Evolutionary conservation across 2,888 invertebrate species (phyloP), one percentile per base, ranked within the genome.

Genomic region (Yponomeuta cagnagella): DNA sequence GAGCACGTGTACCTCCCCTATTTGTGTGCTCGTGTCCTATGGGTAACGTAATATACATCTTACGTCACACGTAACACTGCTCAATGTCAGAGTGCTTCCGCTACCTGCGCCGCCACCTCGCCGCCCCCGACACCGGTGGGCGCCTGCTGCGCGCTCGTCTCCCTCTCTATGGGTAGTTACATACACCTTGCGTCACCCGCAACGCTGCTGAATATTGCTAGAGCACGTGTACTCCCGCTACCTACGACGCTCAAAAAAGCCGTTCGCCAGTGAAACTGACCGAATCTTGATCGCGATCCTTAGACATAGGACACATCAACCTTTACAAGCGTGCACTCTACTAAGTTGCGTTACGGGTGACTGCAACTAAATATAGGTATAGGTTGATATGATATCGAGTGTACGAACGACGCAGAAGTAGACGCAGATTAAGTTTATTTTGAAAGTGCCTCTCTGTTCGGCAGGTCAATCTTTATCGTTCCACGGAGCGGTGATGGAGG

Each of bases 81-180:
- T 23, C 23, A 23, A 23, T 23, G 23, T 23, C 23, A 23, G 23
- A 23, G 23, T 52, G 10, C 12, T 12, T 12, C 10, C 52, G 12
- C 52, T 10, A 52, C 10, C 2, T 98, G 77, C 94, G 98, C 70
- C 95, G 96, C 77, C 96, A 97, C 78, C 93, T 98, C 76, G 97
- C 97, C 74, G 97, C 96, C 83, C 96, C 97, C 75, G 97, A 97
- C 84, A 95, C 96, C 72, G 23, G 23, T 23, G 23, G 97, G 97
- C 72, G 97, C 98, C 64, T 98, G 98, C 85, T 98, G 97, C 84
- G 98, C 98, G 10, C 95, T 99, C 68, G 96, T 99, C 77, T 98
- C 98, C 77, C 93, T 99, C 23, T 95, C 95, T 37, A 95, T 95
- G 95, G 96, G 99, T 95, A 63, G 3, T 23, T 23, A 23, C 23